Base-by-base conservation (phyloP, 2,888 invertebrate genomes). In the Palloptera scutellata region DNA sequence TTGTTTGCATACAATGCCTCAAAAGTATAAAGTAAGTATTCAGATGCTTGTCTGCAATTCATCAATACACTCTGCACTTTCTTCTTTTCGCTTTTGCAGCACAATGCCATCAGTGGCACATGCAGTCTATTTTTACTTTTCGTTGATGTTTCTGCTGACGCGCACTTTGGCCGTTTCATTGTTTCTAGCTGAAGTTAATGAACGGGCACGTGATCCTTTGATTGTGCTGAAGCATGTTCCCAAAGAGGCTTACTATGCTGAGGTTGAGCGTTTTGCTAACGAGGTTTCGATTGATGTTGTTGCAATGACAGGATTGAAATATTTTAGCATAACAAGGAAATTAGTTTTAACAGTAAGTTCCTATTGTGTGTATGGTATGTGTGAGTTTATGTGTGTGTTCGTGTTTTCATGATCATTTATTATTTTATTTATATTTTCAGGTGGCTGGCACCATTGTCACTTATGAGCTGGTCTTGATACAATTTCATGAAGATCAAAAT, bases 391-490 rank as follows among this genome's bases (percentile, higher is more conserved):
- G 53, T 53, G 53, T 53, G 3, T 17, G 48, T n/a, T 15, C 8
- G 48, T n/a, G 8, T 5, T n/a, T 2, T 48, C 12, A 48, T 48
- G 48, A 57, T 13, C 40, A 51, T 57, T 11, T 20, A 40, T 61
- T 51, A 42, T 42, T 42, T 20, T 51, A 13, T 42, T 55, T 45
- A 10, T 42, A 6, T 67, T 67, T 60, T 67, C 53, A 88, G 88
- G 86, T 88, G 51, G 87, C 87, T 52, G 88, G 88, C 20, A 88
- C 88, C 1, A 88, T 88, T 70, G 86, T 88, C 30, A 88, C 88
- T 1, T 89, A 88, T 70, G 88, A 88, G 78, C 79, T 88, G 63
- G 88, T 88, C 17, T 78, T 89, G 59, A 86, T 88, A 52, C 88
- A 89, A 74, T 88, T 88, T 71, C 87, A 87, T 66, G 84, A 86